Base-by-base conservation (phyloP, 2,797 vertebrate species). In the Pachyuromys duprasi region DNA sequence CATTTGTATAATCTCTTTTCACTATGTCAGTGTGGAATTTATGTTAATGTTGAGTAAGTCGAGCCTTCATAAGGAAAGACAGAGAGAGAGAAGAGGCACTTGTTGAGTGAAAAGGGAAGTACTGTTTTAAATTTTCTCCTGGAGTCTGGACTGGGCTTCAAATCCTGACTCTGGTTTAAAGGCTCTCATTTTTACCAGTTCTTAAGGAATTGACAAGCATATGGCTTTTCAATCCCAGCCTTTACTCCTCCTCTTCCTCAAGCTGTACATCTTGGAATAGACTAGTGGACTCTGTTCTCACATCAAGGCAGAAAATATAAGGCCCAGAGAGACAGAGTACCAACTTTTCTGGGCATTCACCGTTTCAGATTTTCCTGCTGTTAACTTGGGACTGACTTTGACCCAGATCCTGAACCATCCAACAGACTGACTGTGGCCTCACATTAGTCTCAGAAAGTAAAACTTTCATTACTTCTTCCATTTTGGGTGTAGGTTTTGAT, bases 1-100 rank as follows among this genome's bases (percentile, higher is more conserved):
- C 26, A 67, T 95, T 86, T 96, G 79, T 87, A 7, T 88, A 69
- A 76, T 96, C 95, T 95, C 57, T 45, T 15, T 95, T 95, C 91
- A 87, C 86, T 89, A 93, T 76, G 14, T 91, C 86, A 80, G 13
- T 86, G 42, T 22, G 80, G 76, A 93, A 94, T 90, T 87, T 94
- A 87, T 81, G 89, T 42, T 87, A 82, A 89, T 91, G 93, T 96
- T 96, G 95, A 78, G 42, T 18, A 69, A 91, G 67, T 95, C 33
- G 72, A 94, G 22, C 26, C 24, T 93, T 95, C 76, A 62, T 78
- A 89, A 31, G 42, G 60, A 42, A 62, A 69, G n/a, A n/a, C n/a
- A n/a, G 69, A 33, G 12, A 78, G 82, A 90, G 13, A 86, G 81
- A 90, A 91, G 53, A 84, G 62, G 24, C 0, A 6, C n/a, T 95